Evolutionary conservation across 92 coral and sea anemone genomes (phyloP).

Genomic region (Zoanthus solanderi): DNA sequence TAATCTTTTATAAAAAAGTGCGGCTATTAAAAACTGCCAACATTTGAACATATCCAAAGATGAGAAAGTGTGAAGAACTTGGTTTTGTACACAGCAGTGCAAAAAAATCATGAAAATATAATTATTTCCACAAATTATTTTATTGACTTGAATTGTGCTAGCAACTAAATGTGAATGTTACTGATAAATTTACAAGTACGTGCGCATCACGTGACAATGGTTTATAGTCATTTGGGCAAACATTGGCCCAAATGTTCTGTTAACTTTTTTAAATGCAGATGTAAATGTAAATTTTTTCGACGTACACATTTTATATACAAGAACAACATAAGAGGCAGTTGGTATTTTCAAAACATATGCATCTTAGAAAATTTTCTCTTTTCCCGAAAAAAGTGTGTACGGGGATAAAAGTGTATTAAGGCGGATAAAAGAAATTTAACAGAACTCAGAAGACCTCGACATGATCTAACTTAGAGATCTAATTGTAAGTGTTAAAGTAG

Average conservation of each 20-base stretch:
- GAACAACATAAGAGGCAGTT: neutral
- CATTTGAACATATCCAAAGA: too few relatives aligned
- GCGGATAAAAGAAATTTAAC: too few relatives aligned
- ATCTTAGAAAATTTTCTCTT: too few relatives aligned
- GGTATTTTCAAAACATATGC: neutral
- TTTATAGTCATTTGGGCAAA: neutral
- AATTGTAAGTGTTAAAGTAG: too few relatives aligned
- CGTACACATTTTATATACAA: neutral
- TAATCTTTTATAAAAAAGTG: too few relatives aligned
- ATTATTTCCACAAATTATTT: neutral
- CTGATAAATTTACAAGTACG: neutral
- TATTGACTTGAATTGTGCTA: neutral
- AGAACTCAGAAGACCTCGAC: too few relatives aligned
- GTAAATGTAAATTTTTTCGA: neutral
- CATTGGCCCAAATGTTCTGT: neutral
- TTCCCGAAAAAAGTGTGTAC: too few relatives aligned
- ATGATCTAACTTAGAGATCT: too few relatives aligned
- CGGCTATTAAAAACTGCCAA: too few relatives aligned
- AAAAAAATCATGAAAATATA: neutral
- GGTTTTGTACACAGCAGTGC: too few relatives aligned
- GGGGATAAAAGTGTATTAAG: too few relatives aligned
- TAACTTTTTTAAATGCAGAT: neutral
- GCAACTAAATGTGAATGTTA: neutral
- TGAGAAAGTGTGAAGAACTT: too few relatives aligned
- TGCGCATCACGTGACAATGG: neutral